Evolutionary conservation across 1,140 invertebrate species (phyloP), one percentile per base, ranked within the genome.

Genomic region (Drosophila busckii): DNA sequence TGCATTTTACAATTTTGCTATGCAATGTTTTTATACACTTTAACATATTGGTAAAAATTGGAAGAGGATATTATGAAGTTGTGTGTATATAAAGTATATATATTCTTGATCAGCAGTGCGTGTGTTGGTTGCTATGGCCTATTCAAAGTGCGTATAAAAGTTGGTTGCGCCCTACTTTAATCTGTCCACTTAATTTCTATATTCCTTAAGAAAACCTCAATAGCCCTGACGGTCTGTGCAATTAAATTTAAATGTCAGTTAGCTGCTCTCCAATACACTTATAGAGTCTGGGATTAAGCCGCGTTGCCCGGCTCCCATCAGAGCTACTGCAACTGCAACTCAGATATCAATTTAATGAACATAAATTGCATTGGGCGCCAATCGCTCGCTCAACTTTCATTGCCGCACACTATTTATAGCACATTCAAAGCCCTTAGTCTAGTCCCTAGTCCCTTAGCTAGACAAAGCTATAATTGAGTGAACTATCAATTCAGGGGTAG

Each of bases 351-450:
- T 34, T 53, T 70, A 73, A 73, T 59, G 40, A 54, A 68, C 45
- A 60, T 49, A 75, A 75, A 73, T 73, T 75, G 70, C 60, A 60
- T 56, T 49, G 8, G 17, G 29, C 8, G 10, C 26, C 31, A 49
- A 44, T 35, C 46, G 25, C 25, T 13, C n/a, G 31, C n/a, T 20
- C 22, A 35, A 42, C 35, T 48, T 25, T 8, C 16, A 26, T 19
- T 26, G 5, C 19, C 37, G 32, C 15, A 28, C 20, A 23, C 38
- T 29, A 45, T 68, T 48, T 61, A 56, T 44, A 53, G 45, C 10
- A 15, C 45, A 19, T 9, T 50, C 22, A 10, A 28, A 41, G 41
- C n/a, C n/a, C n/a, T n/a, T 48, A 62, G 66, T 53, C 52, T 52
- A 28, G 46, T 37, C 26, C 32, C 4, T 26, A 56, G 48, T 26